These are phyloP conservation scores for Alca torda DNA, from an alignment of 2,797 vertebrate genomes.

Conservation along the genomic window DNA sequence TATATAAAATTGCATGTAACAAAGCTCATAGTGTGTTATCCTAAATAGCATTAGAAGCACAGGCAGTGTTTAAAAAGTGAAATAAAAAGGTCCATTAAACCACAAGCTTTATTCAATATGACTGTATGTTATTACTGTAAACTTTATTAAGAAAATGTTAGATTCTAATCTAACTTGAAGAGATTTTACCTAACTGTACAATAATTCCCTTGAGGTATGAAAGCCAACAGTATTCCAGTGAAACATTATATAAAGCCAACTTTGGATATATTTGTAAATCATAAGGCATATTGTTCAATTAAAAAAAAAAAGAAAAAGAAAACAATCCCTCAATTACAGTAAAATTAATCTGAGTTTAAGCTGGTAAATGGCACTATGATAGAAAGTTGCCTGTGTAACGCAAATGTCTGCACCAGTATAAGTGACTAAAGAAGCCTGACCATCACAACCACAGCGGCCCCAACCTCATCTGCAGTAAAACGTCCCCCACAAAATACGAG, in stretches of 20 bases:
- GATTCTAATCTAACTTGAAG: not conserved
- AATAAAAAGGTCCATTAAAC: not conserved
- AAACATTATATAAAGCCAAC: not conserved
- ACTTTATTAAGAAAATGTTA: not conserved
- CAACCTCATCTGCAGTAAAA: not conserved
- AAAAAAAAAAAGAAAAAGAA: not conserved
- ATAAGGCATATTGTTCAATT: not conserved
- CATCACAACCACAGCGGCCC: not conserved
- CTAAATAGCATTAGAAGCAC: not conserved
- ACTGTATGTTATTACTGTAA: not conserved
- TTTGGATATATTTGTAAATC: not conserved
- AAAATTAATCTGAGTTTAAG: not conserved
- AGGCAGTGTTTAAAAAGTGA: not conserved
- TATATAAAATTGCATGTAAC: not conserved
- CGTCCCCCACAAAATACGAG: not conserved
- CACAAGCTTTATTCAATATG: not conserved
- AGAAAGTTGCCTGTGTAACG: not conserved
- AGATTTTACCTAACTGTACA: not conserved
- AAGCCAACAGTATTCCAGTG: not conserved
- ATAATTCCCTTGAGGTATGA: not conserved
- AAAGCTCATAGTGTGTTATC: not conserved
- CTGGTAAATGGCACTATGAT: not conserved
- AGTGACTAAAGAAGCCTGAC: not conserved
- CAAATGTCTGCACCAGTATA: not conserved
- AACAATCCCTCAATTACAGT: not conserved